Percentiles rank a stretch among this genome's conserved stretches.
phyloP scores from a whole-genome alignment of 2,888 invertebrate species.

The Cyclophora albipunctata region DNA sequence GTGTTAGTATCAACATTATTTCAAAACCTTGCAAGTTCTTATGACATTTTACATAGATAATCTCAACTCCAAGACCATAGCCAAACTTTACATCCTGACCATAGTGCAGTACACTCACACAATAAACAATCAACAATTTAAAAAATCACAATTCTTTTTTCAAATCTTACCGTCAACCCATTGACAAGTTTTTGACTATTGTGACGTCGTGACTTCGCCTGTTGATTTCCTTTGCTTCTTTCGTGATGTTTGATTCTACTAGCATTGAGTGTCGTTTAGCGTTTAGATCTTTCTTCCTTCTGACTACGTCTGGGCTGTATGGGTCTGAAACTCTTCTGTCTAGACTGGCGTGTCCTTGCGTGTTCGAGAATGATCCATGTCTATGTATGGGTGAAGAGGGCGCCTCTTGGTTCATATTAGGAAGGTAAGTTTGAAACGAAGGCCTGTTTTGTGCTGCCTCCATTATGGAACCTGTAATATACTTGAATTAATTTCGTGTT shows the following conservation, averaged over 20 bases:
- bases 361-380: slow-evolving; percentile 44
- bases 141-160: slow-evolving; percentile 4
- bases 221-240: slow-evolving; percentile 56
- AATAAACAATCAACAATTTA: slow-evolving; percentile 3
- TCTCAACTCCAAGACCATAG: too few species aligned
- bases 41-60: too few species aligned
- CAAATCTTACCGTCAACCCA: slow-evolving; percentile 52
- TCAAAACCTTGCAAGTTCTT: too few species aligned
- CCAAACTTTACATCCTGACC: not conserved
- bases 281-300: slow-evolving; percentile 59
- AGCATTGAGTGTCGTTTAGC: slow-evolving; percentile 63
- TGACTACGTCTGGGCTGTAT: slow-evolving; percentile 54
- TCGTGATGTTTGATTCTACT: slow-evolving; percentile 53
- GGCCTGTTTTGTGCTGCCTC: slow-evolving; percentile 80
- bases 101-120: slow-evolving; percentile 11
- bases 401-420: slow-evolving; percentile 43
- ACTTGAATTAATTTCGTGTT: not conserved
- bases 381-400: slow-evolving; percentile 41
- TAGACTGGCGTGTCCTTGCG: slow-evolving; percentile 31
- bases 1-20: too few species aligned
- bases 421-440: slow-evolving; percentile 69
- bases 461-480: slow-evolving; percentile 76
- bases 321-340: slow-evolving; percentile 63
- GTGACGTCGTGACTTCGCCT: slow-evolving; percentile 59
- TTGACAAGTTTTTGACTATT: slow-evolving; percentile 58